Percentiles rank a stretch among this genome's conserved stretches.
phyloP scores from a whole-genome alignment of 2,113 vertebrate genomes.

The Ovis aries region ARS-UI_Ramb_v3.0 NC_056064.1:10085001-10085500 shows the following conservation, averaged over 20 bases:
- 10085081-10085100: background rate
- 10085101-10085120: background rate
- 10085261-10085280: constrained; percentile 24
- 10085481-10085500: background rate
- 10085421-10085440: background rate
- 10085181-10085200: background rate
- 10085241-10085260: background rate
- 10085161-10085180: background rate
- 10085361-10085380: constrained; percentile 17
- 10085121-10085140: background rate
- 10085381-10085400: background rate
- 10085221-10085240: background rate
- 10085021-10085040: background rate
- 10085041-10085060: background rate
- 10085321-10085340: background rate
- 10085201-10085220: background rate
- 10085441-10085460: background rate
- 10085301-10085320: constrained; percentile 42
- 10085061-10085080: background rate
- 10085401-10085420: background rate
- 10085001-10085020: background rate
- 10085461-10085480: background rate
- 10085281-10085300: constrained; percentile 36
- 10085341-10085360: constrained; percentile 4
- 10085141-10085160: background rate